These are phyloP conservation scores for Darevskia nairensis DNA, from an alignment of 2,797 vertebrate species.

Conservation along the genomic window DNA sequence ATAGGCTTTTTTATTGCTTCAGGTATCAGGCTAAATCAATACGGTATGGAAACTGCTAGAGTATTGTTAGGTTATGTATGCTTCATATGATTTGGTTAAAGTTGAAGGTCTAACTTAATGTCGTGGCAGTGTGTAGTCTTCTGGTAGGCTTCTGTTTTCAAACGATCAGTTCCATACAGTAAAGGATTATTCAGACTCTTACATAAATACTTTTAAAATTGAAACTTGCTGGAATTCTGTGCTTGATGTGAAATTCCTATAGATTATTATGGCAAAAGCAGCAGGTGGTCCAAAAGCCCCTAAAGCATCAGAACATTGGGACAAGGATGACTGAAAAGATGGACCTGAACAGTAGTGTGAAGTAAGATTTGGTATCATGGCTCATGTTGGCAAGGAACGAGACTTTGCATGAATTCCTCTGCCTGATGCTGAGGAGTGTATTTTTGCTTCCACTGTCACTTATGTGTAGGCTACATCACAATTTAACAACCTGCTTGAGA, in stretches of 20 bases:
- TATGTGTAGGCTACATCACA: neutral
- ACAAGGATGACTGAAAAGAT: slow-evolving; percentile 91
- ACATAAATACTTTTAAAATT: neutral
- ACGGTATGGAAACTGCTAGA: neutral
- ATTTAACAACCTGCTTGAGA: neutral
- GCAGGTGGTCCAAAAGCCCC: slow-evolving; percentile 91
- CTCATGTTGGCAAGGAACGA: slow-evolving; percentile 62
- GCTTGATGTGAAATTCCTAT: slow-evolving; percentile 69
- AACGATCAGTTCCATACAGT: neutral
- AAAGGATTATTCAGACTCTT: neutral
- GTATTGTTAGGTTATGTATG: neutral
- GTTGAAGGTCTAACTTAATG: neutral
- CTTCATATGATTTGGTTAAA: neutral
- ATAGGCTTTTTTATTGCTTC: neutral
- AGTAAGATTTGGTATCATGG: slow-evolving; percentile 75
- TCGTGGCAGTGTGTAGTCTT: neutral
- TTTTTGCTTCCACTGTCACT: neutral
- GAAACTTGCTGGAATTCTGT: neutral
- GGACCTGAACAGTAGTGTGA: slow-evolving; percentile 84
- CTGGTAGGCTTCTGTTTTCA: neutral
- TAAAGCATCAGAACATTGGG: slow-evolving; percentile 93
- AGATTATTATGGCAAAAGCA: slow-evolving; percentile 97
- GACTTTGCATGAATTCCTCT: slow-evolving; percentile 65
- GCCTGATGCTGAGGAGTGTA: slow-evolving; percentile 25
- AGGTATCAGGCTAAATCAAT: neutral